phyloP scores from a whole-genome alignment of 2,888 invertebrate genomes.

The Pogonocherus hispidulus region DNA sequence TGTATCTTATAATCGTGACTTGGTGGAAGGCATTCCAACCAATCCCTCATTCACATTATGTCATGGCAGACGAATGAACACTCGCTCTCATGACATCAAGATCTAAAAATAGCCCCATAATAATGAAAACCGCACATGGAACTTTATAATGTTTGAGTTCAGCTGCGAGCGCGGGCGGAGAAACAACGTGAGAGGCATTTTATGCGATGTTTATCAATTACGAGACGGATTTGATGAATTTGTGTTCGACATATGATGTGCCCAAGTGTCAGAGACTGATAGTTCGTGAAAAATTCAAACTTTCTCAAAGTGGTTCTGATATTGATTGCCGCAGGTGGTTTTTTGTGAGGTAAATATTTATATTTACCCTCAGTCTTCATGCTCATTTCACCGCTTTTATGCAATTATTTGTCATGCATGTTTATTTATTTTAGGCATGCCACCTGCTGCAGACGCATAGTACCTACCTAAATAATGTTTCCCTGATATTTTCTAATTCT shows the following conservation, averaged over 20 bases:
- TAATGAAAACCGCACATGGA: conserved; percentile 63
- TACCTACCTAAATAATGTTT: background rate
- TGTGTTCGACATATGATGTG: conserved; percentile 60
- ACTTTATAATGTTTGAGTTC: conserved; percentile 66
- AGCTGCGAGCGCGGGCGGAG: conserved; percentile 63
- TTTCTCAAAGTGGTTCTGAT: conserved; percentile 59
- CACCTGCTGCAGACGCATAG: background rate
- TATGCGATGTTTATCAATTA: conserved; percentile 66
- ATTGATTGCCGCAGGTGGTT: conserved; percentile 65
- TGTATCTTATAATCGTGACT: conserved; percentile 58
- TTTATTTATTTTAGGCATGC: conserved; percentile 6
- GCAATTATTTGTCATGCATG: conserved; percentile 24
- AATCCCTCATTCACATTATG: conserved; percentile 58
- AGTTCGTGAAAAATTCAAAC: conserved; percentile 57
- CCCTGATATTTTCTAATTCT: background rate
- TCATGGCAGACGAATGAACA: conserved; percentile 60
- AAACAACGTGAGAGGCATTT: conserved; percentile 57
- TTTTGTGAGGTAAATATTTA: conserved; percentile 65
- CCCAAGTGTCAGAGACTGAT: conserved; percentile 60
- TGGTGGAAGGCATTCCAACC: conserved; percentile 55
- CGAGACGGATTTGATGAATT: conserved; percentile 59
- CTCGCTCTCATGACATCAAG: conserved; percentile 61
- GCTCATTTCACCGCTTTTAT: conserved; percentile 31
- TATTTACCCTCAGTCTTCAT: conserved; percentile 54
- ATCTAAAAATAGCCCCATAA: conserved; percentile 65